phyloP scores from a whole-genome alignment of 1,140 invertebrate species.

The Aphidius ervi region DNA sequence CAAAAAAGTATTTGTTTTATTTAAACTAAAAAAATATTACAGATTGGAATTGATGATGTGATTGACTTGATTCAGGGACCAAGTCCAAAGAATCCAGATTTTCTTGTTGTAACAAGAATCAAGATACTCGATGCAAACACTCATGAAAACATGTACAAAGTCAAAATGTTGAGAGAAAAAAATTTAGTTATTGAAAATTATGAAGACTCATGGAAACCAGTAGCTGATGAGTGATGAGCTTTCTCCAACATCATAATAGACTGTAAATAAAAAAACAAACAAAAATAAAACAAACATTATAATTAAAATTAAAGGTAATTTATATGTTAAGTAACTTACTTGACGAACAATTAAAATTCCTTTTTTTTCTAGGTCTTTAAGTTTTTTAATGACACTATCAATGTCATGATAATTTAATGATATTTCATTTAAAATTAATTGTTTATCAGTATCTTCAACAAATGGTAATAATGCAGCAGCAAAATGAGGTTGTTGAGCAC shows the following conservation, averaged over 20 bases:
- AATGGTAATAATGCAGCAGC: conserved; percentile 40
- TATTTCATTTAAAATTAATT: conserved; percentile 26
- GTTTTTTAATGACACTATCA: neutral
- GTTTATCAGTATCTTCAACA: conserved; percentile 29
- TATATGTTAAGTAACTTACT: conserved; percentile 5
- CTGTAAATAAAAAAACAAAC: neutral
- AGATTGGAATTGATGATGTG: conserved; percentile 60
- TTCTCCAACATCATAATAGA: conserved; percentile 15
- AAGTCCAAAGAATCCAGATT: conserved; percentile 58
- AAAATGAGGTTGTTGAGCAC: conserved; percentile 33
- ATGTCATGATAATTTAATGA: conserved; percentile 10
- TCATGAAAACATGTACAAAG: conserved; percentile 47
- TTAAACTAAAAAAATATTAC: conserved; percentile 13
- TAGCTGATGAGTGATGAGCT: conserved; percentile 14
- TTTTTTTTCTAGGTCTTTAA: conserved; percentile 10
- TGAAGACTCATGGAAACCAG: conserved; percentile 48
- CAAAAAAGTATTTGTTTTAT: neutral
- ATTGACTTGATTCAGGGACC: conserved; percentile 61
- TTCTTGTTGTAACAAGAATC: conserved; percentile 60
- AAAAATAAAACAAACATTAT: neutral
- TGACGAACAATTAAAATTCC: conserved; percentile 5
- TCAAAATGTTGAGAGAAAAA: conserved; percentile 59
- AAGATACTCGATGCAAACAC: conserved; percentile 52
- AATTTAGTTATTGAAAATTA: conserved; percentile 62
- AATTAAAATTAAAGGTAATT: neutral